phyloP scores from a whole-genome alignment of 2,888 invertebrate genomes.

The Troides aeacus region DNA sequence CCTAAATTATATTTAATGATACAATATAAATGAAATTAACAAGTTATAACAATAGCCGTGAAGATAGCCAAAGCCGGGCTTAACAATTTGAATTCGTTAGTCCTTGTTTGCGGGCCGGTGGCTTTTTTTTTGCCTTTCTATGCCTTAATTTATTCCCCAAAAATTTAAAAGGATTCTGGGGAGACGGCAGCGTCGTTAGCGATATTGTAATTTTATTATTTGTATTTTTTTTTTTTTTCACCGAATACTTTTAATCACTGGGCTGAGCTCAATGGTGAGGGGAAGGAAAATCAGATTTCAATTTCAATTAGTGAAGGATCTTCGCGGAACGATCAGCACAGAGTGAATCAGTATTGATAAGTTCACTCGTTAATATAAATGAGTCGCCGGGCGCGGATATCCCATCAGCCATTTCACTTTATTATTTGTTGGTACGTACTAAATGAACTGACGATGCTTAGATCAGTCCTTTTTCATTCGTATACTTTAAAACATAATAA shows the following conservation, averaged over 20 bases:
- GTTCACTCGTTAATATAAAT: constrained; percentile 73
- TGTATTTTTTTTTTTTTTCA: constrained; percentile 77
- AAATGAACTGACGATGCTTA: not conserved
- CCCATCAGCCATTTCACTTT: constrained; percentile 18
- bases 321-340: constrained; percentile 67
- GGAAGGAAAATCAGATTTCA: constrained; percentile 78
- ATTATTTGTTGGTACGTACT: constrained; percentile 14
- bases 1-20: no score
- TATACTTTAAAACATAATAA: not conserved
- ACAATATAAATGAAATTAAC: constrained; percentile 31
- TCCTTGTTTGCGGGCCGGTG: constrained; percentile 60
- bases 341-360: constrained; percentile 76
- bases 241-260: constrained; percentile 78
- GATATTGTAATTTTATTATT: constrained; percentile 82
- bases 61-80: constrained; percentile 47
- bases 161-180: constrained; percentile 79
- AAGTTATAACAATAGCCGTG: constrained; percentile 44
- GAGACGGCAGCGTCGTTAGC: constrained; percentile 74
- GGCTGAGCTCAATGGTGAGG: constrained; percentile 55
- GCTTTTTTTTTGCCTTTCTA: constrained; percentile 62
- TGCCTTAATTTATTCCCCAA: constrained; percentile 75
- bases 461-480: not conserved
- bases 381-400: constrained; percentile 49
- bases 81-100: constrained; percentile 65
- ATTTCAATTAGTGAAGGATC: constrained; percentile 78